Base-by-base conservation (phyloP, 2,797 vertebrate species). In the Peromyscus attwateri region DNA sequence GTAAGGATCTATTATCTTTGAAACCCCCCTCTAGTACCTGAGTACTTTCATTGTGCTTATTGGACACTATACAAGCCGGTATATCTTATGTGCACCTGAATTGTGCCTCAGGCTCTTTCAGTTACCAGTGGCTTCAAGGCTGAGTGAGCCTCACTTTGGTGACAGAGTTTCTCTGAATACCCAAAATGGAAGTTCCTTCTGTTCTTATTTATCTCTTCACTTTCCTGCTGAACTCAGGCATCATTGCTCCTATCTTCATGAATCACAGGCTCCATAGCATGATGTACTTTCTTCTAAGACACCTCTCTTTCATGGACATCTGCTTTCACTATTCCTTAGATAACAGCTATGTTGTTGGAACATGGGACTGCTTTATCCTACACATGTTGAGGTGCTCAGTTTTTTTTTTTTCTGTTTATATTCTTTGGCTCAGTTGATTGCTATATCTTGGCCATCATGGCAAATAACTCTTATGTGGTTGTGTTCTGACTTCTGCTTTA, bases 281-380 rank as follows among this genome's bases (percentile, higher is more conserved):
- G 0, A 97, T 96, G 97, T 96, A 97, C 83, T 95, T 96, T 40
- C 87, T 98, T 27, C 76, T 97, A 52, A 90, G 96, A 98, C 31
- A 95, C 97, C 14, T 97, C 97, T 0, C 84, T 98, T 55, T 55
- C 64, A 85, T 81, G 52, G 98, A 97, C 82, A 85, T 97, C 95
- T 0, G 95, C 95, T 1, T 93, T 95, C 57, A 97, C 96, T 2
- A 91, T 95, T 25, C 97, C 96, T 3, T 93, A 97, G 92, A 91
- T 76, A 64, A 43, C 97, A 87, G 87, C 89, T 0, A 34, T 93
- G 79, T 37, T 98, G 81, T 9, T 91, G 66, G 79, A 88, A 40
- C 71, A 17, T 0, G 66, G 95, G 40, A 91, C n/a, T 3, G 25
- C 27, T 12, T 29, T 98, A 25, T 94, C 96, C 43, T 94, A 88